Percentiles rank a stretch among this genome's conserved stretches.
phyloP scores from a whole-genome alignment of 2,888 invertebrate species.

The Rhyacophila evoluta region DNA sequence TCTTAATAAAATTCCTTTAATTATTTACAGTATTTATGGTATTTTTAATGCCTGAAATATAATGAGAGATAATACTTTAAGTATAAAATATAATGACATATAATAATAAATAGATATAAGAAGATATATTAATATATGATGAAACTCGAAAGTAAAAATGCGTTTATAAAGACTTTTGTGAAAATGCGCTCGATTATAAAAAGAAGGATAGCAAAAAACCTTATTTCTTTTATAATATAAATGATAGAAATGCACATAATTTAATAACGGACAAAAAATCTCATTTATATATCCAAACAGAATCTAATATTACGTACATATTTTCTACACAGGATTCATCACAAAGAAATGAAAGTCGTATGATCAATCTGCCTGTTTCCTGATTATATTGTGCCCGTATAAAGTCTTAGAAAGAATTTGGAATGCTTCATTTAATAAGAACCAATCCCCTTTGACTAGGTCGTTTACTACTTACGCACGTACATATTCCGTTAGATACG shows the following conservation, averaged over 20 bases:
- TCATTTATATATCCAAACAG: neutral
- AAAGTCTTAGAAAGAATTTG: slow-evolving; percentile 46
- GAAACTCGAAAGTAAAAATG: neutral
- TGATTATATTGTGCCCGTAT: slow-evolving; percentile 42
- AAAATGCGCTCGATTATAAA: neutral
- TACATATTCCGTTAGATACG: slow-evolving; percentile 28
- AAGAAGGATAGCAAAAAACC: neutral
- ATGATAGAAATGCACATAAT: slow-evolving; percentile 24
- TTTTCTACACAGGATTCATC: slow-evolving; percentile 11
- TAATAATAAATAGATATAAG: no score
- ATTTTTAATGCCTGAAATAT: no score
- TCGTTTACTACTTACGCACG: slow-evolving; percentile 40
- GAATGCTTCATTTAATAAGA: slow-evolving; percentile 49
- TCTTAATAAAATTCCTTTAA: no score
- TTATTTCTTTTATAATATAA: neutral
- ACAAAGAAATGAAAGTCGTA: slow-evolving; percentile 31
- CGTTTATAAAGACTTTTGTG: neutral
- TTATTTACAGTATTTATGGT: no score
- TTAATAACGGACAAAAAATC: slow-evolving; percentile 16
- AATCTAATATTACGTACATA: slow-evolving; percentile 30
- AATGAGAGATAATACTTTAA: no score
- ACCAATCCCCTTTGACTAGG: slow-evolving; percentile 42
- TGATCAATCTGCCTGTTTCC: slow-evolving; percentile 40
- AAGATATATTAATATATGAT: no score
- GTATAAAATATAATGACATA: no score